Evolutionary conservation across 1,140 invertebrate species (phyloP).

Genomic region (Grapholita molesta): DNA sequence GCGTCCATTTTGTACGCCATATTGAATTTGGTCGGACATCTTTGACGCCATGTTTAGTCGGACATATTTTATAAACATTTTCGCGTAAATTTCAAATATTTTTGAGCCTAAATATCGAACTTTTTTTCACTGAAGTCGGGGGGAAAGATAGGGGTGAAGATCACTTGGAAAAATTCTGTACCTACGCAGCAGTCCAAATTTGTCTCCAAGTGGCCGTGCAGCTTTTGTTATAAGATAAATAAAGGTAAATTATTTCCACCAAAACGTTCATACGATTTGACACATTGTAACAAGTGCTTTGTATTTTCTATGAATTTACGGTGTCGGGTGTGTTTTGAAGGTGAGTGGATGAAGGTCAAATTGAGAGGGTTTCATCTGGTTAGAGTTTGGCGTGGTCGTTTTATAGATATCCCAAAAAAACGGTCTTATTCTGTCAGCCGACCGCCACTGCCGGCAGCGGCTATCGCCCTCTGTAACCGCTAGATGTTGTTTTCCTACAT

Average conservation of each 20-base stretch:
- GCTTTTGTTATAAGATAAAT: constrained; percentile 78
- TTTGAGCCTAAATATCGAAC: constrained; percentile 68
- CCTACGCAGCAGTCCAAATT: constrained; percentile 66
- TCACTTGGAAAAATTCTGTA: constrained; percentile 58
- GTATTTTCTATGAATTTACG: constrained; percentile 67
- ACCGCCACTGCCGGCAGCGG: constrained; percentile 45
- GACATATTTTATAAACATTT: constrained; percentile 80
- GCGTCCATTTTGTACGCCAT: constrained; percentile 78
- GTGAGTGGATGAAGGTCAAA: constrained; percentile 61
- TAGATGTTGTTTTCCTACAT: constrained; percentile 32
- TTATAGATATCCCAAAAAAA: constrained; percentile 64
- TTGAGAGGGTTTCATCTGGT: constrained; percentile 40
- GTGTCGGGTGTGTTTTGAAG: constrained; percentile 26
- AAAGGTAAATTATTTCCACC: constrained; percentile 74
- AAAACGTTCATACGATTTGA: constrained; percentile 73
- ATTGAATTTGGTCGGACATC: constrained; percentile 79
- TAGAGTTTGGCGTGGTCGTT: constrained; percentile 62
- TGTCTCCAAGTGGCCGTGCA: constrained; percentile 67
- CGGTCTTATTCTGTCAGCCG: constrained; percentile 34
- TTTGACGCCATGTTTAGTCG: constrained; percentile 79
- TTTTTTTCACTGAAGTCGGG: constrained; percentile 73
- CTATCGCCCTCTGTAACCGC: constrained; percentile 36
- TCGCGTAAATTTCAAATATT: constrained; percentile 79
- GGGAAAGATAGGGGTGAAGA: constrained; percentile 54
- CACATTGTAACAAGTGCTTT: constrained; percentile 72